Percentiles rank a stretch among this genome's conserved stretches.
Evolutionary conservation across 2,797 vertebrate species (phyloP).

Genomic region (Nothura maculosa): DNA sequence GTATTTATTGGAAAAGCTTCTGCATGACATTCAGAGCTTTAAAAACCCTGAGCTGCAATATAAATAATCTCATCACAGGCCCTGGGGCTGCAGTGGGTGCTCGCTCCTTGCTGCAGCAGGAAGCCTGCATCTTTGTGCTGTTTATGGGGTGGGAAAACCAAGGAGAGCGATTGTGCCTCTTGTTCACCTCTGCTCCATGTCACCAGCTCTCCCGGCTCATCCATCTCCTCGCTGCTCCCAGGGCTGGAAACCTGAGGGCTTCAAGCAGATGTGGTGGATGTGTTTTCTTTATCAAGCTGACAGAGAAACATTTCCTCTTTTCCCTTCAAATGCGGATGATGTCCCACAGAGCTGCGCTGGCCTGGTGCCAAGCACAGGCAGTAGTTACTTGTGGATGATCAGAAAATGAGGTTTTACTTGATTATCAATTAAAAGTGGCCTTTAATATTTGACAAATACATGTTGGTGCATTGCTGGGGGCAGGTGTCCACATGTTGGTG

Average conservation of each 20-base stretch:
- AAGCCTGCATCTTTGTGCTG: rapidly evolving
- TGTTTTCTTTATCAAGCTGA: background rate
- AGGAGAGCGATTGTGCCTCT: background rate
- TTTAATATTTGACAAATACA: rapidly evolving
- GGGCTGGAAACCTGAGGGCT: background rate
- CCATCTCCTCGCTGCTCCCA: background rate
- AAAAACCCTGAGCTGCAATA: background rate
- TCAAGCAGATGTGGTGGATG: background rate
- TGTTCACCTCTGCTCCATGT: rapidly evolving
- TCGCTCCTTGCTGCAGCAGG: background rate
- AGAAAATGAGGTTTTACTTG: background rate
- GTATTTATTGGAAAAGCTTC: background rate
- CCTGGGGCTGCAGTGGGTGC: background rate
- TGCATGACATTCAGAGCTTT: background rate
- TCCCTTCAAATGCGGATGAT: background rate
- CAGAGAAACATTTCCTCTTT: background rate
- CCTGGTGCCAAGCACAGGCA: rapidly evolving
- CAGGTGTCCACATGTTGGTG: rapidly evolving
- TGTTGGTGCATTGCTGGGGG: background rate
- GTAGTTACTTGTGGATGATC: background rate
- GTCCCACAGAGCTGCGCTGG: rapidly evolving
- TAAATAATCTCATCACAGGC: background rate
- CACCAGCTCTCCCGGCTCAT: background rate
- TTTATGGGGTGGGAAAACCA: background rate
- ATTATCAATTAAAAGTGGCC: background rate